Evolutionary conservation across 2,113 vertebrate species (phyloP).

Genomic region (Zeus faber): DNA sequence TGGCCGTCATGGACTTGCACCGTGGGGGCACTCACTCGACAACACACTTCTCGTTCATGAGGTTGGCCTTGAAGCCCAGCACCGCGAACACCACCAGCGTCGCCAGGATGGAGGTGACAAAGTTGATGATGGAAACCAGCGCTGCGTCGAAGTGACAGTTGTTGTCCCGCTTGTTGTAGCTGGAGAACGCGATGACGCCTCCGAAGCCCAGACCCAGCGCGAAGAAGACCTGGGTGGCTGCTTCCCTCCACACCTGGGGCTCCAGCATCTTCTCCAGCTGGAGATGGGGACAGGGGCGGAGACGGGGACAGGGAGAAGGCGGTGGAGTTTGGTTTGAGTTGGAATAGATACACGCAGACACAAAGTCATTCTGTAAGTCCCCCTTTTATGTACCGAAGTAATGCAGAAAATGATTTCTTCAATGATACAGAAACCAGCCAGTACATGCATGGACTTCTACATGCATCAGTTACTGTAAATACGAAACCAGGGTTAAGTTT

Average conservation of each 20-base stretch:
- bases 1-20: no score
- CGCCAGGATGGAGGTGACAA: slow-evolving; percentile 93
- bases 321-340: neutral
- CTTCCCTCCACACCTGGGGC: slow-evolving; percentile 96
- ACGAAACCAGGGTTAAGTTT: no score
- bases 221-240: slow-evolving; percentile 97
- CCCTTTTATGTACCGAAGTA: no score
- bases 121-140: slow-evolving; percentile 95
- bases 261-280: slow-evolving; percentile 98
- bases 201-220: slow-evolving; percentile 94
- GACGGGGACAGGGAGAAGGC: neutral
- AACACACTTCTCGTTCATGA: slow-evolving; percentile 98
- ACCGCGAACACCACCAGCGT: slow-evolving; percentile 97
- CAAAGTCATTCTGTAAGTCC: no score
- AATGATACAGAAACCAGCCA: no score
- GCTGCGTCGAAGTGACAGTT: slow-evolving; percentile 98
- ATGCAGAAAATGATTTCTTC: no score
- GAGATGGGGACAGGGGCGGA: neutral
- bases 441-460: no score
- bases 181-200: slow-evolving; percentile 97
- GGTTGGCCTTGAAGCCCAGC: slow-evolving; percentile 97
- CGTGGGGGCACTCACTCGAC: slow-evolving; percentile 96
- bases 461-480: no score
- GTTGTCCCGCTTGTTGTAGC: slow-evolving; percentile 99
- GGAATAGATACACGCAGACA: no score